phyloP scores from a whole-genome alignment of 2,888 invertebrate genomes.

The Cylindroiulus punctatus region DNA sequence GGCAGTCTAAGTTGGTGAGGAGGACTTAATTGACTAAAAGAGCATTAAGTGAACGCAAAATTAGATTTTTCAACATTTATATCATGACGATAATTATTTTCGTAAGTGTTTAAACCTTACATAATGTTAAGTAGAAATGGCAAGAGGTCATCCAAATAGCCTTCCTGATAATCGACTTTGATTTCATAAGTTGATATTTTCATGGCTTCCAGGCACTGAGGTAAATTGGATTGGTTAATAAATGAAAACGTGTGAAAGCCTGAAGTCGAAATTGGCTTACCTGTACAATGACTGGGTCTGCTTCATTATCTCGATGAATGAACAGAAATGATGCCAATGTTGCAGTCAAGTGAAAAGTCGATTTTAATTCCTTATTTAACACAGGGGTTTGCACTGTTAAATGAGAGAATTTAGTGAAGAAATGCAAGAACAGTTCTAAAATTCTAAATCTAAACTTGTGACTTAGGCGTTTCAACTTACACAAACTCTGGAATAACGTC shows the following conservation, averaged over 20 bases:
- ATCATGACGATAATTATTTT: not conserved
- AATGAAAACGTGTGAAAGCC: not conserved
- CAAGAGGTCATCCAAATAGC: conserved; percentile 45
- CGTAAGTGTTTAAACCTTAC: not conserved
- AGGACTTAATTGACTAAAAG: conserved; percentile 22
- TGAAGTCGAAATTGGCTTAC: not conserved
- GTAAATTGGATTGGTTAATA: not conserved
- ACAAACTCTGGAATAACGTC: conserved; percentile 7
- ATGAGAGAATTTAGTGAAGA: not conserved
- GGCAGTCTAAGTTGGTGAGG: not conserved
- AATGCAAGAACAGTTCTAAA: not conserved
- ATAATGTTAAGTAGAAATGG: conserved; percentile 14
- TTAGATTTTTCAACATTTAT: not conserved
- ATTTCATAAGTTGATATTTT: conserved; percentile 46
- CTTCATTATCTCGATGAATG: conserved; percentile 36
- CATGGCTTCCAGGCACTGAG: conserved; percentile 25
- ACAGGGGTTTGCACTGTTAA: conserved; percentile 10
- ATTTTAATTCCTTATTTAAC: conserved; percentile 27
- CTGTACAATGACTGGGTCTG: not conserved
- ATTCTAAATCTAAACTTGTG: not conserved
- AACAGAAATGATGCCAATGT: conserved; percentile 28
- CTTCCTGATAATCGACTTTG: conserved; percentile 24
- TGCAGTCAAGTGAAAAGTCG: conserved; percentile 32
- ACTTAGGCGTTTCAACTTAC: not conserved
- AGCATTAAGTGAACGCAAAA: not conserved